Evolutionary conservation across 1,140 invertebrate genomes (phyloP), one percentile per base, ranked within the genome.

Genomic region (Dufourea novaeangliae): DNA sequence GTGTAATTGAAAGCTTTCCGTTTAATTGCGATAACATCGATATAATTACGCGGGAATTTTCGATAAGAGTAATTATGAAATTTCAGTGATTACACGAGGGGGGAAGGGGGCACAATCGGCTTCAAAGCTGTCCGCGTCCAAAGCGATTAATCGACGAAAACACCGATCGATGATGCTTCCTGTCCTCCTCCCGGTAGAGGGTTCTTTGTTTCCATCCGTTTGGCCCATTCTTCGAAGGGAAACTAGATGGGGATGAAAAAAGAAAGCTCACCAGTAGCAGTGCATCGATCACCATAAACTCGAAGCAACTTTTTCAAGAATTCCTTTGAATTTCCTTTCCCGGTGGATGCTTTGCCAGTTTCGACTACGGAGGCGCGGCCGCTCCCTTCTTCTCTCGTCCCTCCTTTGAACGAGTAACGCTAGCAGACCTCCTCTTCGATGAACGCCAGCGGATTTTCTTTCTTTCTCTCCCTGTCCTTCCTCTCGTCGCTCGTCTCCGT

Each of bases 301-400:
- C 73, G 66, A 59, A 76, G 61, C 73, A 77, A 77, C 57, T 54
- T 82, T 80, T 82, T 74, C 75, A 32, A 74, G 52, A 27, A 54
- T 52, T 73, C 29, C 37, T 56, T 44, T 62, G 52, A 74, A 82
- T 78, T 72, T 77, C 74, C n/a, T 77, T 71, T 56, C 56, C 56
- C 41, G 56, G n/a, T n/a, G 7, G 27, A 25, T 54, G 41, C 32
- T 20, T 54, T 57, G 41, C 59, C 66, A 44, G 39, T 71, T 77
- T 62, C 74, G 44, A 71, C 66, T 67, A 68, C 69, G 69, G 54
- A 79, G 32, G 41, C 27, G 56, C 44, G 73, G 68, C n/a, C n/a
- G n/a, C n/a, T n/a, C 57, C 37, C 44, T 54, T 50, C 54, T 56
- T 80, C 37, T 77, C 44, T 64, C 50, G 25, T 29, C 37, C 27